Conservation (phyloP, 2,888 invertebrate species). For the Clusia tigrina region DNA sequence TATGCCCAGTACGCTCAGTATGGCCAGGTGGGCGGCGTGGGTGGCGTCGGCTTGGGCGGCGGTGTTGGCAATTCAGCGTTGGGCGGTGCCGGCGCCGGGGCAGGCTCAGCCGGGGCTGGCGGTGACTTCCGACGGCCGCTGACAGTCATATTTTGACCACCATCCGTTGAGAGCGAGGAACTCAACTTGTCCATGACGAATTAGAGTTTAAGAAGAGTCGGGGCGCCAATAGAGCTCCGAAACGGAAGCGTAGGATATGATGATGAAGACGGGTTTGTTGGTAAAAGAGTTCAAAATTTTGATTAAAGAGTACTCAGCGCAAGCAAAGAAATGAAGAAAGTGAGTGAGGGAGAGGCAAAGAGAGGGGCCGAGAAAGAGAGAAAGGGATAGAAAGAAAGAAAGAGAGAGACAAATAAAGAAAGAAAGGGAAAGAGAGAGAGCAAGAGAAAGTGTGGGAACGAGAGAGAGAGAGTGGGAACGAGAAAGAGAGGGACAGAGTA, state of each 20-base stretch:
- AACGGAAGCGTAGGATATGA: too few relatives aligned
- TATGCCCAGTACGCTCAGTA: conserved; percentile 60
- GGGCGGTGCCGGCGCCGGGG: conserved; percentile 34
- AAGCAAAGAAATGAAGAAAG: not conserved
- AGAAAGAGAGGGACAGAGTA: too few relatives aligned
- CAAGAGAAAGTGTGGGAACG: too few relatives aligned
- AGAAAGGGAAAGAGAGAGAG: too few relatives aligned
- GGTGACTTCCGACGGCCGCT: conserved; percentile 63
- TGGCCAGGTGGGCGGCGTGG: conserved; percentile 54
- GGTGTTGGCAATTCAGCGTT: conserved; percentile 32
- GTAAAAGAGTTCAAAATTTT: not conserved
- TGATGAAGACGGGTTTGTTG: not conserved
- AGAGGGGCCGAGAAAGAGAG: too few relatives aligned
- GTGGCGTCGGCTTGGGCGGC: conserved; percentile 39
- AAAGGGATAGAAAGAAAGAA: too few relatives aligned
- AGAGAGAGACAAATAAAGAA: too few relatives aligned
- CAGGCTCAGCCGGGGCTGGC: conserved; percentile 30
- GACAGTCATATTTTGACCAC: conserved; percentile 65
- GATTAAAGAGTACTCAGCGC: not conserved
- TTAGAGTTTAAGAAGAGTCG: conserved; percentile 38
- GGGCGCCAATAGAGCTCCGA: too few relatives aligned
- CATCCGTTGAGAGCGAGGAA: conserved; percentile 58
- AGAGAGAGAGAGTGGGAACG: too few relatives aligned
- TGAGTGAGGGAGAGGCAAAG: not conserved
- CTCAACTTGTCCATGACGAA: conserved; percentile 59